phyloP scores from a whole-genome alignment of 2,113 vertebrate species.

The Nyctibius bracteatus region DNA sequence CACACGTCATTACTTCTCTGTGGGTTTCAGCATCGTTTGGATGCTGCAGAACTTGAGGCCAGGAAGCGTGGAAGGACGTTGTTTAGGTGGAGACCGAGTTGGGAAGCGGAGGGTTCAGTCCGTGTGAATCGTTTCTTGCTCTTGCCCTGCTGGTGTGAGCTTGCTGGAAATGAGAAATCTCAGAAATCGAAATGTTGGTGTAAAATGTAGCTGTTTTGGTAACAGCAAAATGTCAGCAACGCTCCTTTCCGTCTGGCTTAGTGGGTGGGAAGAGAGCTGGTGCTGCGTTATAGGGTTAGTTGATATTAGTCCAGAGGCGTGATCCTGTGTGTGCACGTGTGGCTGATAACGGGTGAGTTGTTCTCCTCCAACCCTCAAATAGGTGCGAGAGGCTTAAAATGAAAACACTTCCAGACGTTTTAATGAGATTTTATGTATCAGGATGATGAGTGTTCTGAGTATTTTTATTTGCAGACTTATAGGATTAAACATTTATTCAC shows the following conservation, averaged over 20 bases:
- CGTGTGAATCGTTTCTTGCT: not conserved
- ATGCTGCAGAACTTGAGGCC: not conserved
- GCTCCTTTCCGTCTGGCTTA: not conserved
- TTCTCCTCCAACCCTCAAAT: not conserved
- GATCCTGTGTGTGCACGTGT: not conserved
- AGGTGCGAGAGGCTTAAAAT: not conserved
- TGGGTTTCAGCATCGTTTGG: not conserved
- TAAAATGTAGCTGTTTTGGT: not conserved
- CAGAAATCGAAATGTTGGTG: not conserved
- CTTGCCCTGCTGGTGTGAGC: slow-evolving; percentile 36
- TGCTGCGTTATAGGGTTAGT: not conserved
- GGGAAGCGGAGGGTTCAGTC: not conserved
- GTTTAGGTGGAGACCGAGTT: not conserved
- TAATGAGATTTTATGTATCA: rapidly evolving
- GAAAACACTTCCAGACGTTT: not conserved
- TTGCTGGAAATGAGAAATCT: slow-evolving; percentile 37
- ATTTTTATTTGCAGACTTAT: not conserved
- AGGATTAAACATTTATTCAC: rapidly evolving
- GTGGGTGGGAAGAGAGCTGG: not conserved
- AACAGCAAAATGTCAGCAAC: not conserved
- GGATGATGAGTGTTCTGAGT: not conserved
- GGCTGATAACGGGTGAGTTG: not conserved
- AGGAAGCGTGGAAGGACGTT: rapidly evolving
- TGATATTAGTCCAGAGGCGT: not conserved
- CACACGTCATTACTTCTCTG: rapidly evolving